A percentile compares a stretch with the other conserved stretches of the same genome.
Conservation (phyloP, 2,113 vertebrate genomes). For the Nothobranchius furzeri region DNA sequence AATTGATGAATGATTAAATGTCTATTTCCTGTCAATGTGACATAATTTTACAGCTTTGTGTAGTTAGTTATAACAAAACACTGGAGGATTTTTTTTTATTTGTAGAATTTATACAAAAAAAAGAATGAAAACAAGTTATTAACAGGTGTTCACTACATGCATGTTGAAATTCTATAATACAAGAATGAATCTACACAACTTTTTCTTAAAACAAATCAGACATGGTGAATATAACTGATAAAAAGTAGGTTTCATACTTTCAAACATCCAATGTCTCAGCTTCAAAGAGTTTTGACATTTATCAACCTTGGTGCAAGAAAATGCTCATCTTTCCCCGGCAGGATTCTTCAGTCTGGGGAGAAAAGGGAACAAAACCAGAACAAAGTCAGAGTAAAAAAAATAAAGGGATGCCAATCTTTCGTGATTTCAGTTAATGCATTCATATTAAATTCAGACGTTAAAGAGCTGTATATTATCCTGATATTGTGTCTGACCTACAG, state of each 20-base stretch:
- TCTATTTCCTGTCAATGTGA: too few relatives aligned
- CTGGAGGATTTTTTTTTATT: conserved; percentile 54
- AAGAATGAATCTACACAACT: conserved; percentile 47
- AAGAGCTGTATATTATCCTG: too few relatives aligned
- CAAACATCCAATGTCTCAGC: conserved; percentile 10
- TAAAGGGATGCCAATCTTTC: too few relatives aligned
- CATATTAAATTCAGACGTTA: too few relatives aligned
- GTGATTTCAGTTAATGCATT: too few relatives aligned
- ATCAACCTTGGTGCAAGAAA: conserved; percentile 40
- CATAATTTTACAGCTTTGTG: too few relatives aligned
- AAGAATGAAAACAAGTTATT: conserved; percentile 44
- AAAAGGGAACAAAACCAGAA: conserved; percentile 1
- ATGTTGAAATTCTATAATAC: conserved; percentile 37
- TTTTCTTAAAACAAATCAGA: conserved; percentile 38
- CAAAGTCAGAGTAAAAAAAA: conserved; percentile 1
- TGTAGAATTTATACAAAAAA: conserved; percentile 67
- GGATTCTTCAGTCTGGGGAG: conserved; percentile 12
- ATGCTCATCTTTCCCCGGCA: conserved; percentile 25
- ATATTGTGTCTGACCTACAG: too few relatives aligned
- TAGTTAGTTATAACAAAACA: not conserved
- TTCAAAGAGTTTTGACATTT: conserved; percentile 34
- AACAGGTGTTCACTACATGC: conserved; percentile 51
- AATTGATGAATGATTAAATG: too few relatives aligned
- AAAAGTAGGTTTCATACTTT: conserved; percentile 28
- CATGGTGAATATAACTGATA: conserved; percentile 15